Percentiles rank a stretch among this genome's conserved stretches.
Evolutionary conservation across 2,113 vertebrate genomes (phyloP).

Genomic region (Colinus virginianus): DNA sequence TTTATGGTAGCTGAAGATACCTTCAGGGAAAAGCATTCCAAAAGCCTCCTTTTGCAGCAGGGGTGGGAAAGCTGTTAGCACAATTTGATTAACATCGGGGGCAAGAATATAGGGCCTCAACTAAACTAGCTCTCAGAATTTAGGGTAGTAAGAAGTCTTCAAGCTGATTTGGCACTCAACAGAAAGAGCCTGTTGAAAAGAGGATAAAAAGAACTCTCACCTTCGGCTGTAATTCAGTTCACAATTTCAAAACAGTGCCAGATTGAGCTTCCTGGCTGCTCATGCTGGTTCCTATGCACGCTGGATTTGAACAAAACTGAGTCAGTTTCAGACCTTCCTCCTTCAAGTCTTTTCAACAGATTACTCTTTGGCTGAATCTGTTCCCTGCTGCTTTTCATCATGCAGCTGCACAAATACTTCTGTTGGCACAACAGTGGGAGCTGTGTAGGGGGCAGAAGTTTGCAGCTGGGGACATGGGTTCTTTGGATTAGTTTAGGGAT

Average conservation of each 20-base stretch:
- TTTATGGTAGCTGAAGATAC: constrained; percentile 5
- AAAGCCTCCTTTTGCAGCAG: background rate
- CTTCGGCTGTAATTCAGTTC: constrained; percentile 40
- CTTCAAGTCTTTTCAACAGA: background rate
- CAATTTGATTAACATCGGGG: background rate
- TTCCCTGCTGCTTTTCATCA: constrained; percentile 54
- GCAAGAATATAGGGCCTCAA: background rate
- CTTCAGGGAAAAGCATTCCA: background rate
- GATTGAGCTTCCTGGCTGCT: constrained; percentile 40
- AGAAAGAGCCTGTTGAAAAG: constrained; percentile 34
- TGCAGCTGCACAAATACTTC: constrained; percentile 45
- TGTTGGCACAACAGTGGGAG: constrained; percentile 37
- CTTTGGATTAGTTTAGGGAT: background rate
- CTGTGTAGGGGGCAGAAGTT: constrained; percentile 24
- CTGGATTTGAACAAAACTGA: constrained; percentile 34
- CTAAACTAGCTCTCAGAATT: constrained; percentile 32
- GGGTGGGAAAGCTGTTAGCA: background rate
- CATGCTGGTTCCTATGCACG: background rate
- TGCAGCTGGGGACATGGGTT: background rate
- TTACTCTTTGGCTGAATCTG: constrained; percentile 37
- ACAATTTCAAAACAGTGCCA: background rate
- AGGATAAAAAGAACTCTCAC: constrained; percentile 53
- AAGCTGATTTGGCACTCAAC: constrained; percentile 43
- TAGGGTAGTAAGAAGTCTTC: constrained; percentile 30
- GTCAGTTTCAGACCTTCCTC: background rate